A percentile compares a stretch with the other conserved stretches of the same genome.
Conservation (phyloP, 2,888 invertebrate species). For the Sesamia inferens region DNA sequence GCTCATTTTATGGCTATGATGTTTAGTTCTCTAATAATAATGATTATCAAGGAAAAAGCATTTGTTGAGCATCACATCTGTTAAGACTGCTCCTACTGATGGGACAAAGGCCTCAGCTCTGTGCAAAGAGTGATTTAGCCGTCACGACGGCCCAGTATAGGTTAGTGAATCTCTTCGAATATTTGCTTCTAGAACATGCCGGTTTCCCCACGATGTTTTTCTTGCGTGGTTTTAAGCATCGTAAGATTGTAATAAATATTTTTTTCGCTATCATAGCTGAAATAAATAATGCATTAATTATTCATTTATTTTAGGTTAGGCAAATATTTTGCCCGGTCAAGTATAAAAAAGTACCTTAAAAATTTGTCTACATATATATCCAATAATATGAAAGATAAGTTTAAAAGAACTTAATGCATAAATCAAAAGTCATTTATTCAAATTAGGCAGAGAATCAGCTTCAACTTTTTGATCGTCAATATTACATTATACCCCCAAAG, state of each 20-base stretch:
- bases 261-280: background rate
- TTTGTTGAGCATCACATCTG: background rate
- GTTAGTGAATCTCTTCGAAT: background rate
- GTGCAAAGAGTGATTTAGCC: background rate
- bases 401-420: background rate
- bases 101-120: background rate
- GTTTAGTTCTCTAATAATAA: background rate
- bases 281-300: background rate
- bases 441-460: too few relatives aligned
- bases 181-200: background rate
- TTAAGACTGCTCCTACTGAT: background rate
- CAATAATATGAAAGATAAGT: background rate
- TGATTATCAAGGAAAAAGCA: background rate
- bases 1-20: background rate
- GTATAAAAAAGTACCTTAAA: background rate
- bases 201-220: background rate
- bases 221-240: background rate
- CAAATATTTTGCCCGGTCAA: background rate
- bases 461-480: too few relatives aligned
- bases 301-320: background rate
- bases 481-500: too few relatives aligned
- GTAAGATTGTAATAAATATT: background rate
- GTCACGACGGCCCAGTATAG: background rate
- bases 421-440: background rate
- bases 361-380: background rate